phyloP scores from a whole-genome alignment of 2,113 vertebrate species.

The Carollia perspicillata region DNA sequence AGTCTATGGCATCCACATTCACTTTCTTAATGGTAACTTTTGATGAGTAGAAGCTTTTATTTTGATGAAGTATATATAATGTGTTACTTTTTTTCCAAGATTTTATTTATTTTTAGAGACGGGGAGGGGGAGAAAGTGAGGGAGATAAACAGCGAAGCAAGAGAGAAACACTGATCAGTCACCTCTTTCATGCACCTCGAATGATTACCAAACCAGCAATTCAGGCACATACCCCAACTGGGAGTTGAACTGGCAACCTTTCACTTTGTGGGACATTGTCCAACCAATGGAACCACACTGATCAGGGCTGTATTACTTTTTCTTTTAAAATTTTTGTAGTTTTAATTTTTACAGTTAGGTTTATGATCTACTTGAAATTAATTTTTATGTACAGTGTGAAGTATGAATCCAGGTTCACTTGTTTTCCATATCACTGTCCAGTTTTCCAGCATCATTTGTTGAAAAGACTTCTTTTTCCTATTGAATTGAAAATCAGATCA shows the following conservation, averaged over 20 bases:
- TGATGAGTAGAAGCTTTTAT: background rate
- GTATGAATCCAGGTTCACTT: background rate
- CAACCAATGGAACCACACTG: no score
- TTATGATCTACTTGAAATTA: background rate
- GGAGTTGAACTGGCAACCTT: no score
- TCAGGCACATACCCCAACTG: no score
- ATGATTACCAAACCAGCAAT: no score
- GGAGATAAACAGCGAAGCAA: no score
- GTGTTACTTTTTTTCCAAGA: background rate
- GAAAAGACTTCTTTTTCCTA: background rate
- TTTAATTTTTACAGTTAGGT: background rate
- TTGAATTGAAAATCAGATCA: background rate
- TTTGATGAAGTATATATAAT: background rate
- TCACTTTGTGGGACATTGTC: no score
- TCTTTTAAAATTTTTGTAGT: background rate
- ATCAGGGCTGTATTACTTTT: background rate
- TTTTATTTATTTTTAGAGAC: no score
- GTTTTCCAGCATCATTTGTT: background rate
- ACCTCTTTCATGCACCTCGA: no score
- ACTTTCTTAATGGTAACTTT: background rate
- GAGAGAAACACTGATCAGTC: no score
- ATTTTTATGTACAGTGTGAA: background rate
- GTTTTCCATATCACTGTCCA: background rate
- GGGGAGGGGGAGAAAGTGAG: no score
- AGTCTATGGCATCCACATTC: background rate